These are phyloP conservation scores for Ornithoptera alexandrae DNA, from an alignment of 2,888 invertebrate genomes.

Conservation along the genomic window DNA sequence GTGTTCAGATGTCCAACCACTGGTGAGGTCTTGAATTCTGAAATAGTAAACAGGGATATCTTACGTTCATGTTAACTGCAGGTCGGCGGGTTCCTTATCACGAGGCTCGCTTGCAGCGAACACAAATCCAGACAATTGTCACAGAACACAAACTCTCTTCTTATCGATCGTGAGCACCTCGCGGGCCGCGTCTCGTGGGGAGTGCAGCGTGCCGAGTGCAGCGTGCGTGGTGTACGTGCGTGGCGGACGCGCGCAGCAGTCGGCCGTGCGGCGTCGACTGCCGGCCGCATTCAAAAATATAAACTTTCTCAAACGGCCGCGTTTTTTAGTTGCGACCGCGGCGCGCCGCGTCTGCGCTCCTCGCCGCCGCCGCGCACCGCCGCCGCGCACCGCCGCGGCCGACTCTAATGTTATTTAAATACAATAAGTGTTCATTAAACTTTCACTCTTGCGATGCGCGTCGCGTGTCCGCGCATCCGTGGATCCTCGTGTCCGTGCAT, in stretches of 20 bases:
- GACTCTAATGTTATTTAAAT: too few relatives aligned
- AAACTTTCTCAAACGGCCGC: slow-evolving; percentile 15
- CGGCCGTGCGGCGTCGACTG: slow-evolving; percentile 1
- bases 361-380: too few relatives aligned
- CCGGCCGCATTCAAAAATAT: neutral
- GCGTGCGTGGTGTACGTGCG: neutral
- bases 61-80: neutral
- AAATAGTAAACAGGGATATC: neutral
- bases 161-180: neutral
- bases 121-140: neutral
- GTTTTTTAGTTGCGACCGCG: slow-evolving; percentile 1
- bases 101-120: neutral
- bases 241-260: neutral
- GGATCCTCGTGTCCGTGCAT: too few relatives aligned
- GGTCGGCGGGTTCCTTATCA: neutral
- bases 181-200: neutral
- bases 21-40: too few relatives aligned
- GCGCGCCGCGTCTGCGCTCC: neutral
- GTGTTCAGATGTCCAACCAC: too few relatives aligned
- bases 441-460: too few relatives aligned
- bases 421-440: too few relatives aligned
- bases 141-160: slow-evolving; percentile 2
- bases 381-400: neutral
- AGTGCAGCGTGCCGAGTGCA: neutral
- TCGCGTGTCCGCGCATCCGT: too few relatives aligned